Conservation (phyloP, 2,888 invertebrate genomes). For the Melanotus villosus region DNA sequence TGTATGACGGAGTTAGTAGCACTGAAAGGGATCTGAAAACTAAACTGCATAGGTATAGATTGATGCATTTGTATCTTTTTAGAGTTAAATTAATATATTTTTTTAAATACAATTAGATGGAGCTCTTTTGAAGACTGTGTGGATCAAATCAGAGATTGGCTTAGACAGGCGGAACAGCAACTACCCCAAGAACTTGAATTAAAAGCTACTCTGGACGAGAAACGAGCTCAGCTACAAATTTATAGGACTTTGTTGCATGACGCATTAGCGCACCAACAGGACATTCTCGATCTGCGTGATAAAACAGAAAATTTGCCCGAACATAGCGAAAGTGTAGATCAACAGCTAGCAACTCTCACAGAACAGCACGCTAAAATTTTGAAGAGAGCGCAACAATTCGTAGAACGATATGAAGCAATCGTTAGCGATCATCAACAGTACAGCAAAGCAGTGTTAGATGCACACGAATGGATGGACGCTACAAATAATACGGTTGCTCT, state of each 20-base stretch:
- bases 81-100: neutral
- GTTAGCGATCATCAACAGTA: constrained; percentile 92
- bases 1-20: constrained; percentile 85
- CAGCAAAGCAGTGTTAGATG: constrained; percentile 87
- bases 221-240: constrained; percentile 87
- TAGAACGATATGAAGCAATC: constrained; percentile 89
- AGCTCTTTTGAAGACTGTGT: constrained; percentile 91
- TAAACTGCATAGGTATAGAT: constrained; percentile 80
- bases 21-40: constrained; percentile 86
- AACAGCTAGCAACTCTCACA: constrained; percentile 78
- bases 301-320: constrained; percentile 87
- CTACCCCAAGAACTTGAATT: constrained; percentile 85
- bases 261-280: constrained; percentile 87
- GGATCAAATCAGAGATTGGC: constrained; percentile 84
- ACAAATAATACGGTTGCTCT: constrained; percentile 85
- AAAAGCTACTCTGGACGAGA: constrained; percentile 91
- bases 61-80: too few species aligned
- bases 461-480: constrained; percentile 89
- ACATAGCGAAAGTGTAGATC: constrained; percentile 80
- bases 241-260: constrained; percentile 89
- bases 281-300: constrained; percentile 84
- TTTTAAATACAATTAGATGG: constrained; percentile 73
- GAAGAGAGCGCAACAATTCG: constrained; percentile 81
- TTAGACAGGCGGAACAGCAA: constrained; percentile 81
- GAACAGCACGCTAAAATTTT: constrained; percentile 81